These are phyloP conservation scores for Hesperophylax magnus DNA, from an alignment of 1,140 invertebrate species.

Conservation along the genomic window DNA sequence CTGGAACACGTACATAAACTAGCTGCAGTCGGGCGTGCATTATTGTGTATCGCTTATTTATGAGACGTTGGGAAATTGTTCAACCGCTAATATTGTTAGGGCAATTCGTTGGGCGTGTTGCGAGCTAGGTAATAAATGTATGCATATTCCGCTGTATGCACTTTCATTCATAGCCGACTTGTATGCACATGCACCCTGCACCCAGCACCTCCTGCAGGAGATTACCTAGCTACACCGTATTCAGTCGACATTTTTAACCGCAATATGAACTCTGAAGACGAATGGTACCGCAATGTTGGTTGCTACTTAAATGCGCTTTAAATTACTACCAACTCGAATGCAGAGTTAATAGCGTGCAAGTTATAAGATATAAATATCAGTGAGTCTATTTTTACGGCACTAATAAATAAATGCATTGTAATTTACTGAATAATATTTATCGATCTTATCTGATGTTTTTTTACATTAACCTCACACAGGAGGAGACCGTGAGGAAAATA, in stretches of 20 bases:
- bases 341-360: too few relatives aligned
- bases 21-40: too few relatives aligned
- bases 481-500: too few relatives aligned
- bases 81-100: constrained; percentile 8
- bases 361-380: too few relatives aligned
- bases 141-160: background rate
- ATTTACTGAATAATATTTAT: too few relatives aligned
- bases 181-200: too few relatives aligned
- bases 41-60: constrained; percentile 1
- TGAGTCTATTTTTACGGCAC: too few relatives aligned
- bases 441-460: too few relatives aligned
- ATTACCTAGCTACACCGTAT: background rate
- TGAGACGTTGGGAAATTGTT: background rate
- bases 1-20: too few relatives aligned
- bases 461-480: too few relatives aligned
- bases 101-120: constrained; percentile 10
- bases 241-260: constrained; percentile 29
- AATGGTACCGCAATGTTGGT: constrained; percentile 2
- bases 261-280: constrained; percentile 9
- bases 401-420: too few relatives aligned
- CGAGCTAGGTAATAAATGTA: background rate
- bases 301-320: background rate
- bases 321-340: background rate
- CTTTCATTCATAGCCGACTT: too few relatives aligned
- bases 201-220: background rate